These are phyloP conservation scores for Silurus glanis DNA, from an alignment of 2,113 vertebrate genomes.

Conservation along the genomic window DNA sequence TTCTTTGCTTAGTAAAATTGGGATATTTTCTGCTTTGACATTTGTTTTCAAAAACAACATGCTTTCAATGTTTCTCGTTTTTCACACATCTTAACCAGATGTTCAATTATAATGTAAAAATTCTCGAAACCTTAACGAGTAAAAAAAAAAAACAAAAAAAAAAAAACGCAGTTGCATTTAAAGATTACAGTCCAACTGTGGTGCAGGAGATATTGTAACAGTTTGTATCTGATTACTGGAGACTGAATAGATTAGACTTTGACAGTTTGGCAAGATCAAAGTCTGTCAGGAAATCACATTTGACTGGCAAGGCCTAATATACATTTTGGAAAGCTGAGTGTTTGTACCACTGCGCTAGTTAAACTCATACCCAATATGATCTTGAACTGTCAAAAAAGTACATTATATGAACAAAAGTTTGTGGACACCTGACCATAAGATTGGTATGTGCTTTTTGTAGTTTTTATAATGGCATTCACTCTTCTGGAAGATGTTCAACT, in stretches of 20 bases:
- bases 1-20: not conserved
- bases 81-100: not conserved
- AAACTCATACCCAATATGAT: not conserved
- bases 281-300: too few relatives aligned
- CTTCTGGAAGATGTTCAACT: too few relatives aligned
- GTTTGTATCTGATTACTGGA: not conserved
- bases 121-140: not conserved
- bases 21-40: not conserved
- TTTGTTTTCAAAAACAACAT: not conserved
- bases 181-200: not conserved
- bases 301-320: not conserved
- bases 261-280: too few relatives aligned
- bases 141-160: not conserved
- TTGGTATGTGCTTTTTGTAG: too few relatives aligned
- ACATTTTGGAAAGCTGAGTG: not conserved
- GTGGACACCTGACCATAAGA: too few relatives aligned
- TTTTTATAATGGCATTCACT: too few relatives aligned
- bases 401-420: too few relatives aligned
- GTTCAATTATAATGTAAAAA: not conserved
- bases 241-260: not conserved
- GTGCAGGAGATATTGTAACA: not conserved
- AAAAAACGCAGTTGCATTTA: not conserved
- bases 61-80: not conserved
- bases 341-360: not conserved
- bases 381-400: not conserved